These are phyloP conservation scores for Leucosticte australis DNA, from an alignment of 2,113 vertebrate species.

Conservation along the genomic window DNA sequence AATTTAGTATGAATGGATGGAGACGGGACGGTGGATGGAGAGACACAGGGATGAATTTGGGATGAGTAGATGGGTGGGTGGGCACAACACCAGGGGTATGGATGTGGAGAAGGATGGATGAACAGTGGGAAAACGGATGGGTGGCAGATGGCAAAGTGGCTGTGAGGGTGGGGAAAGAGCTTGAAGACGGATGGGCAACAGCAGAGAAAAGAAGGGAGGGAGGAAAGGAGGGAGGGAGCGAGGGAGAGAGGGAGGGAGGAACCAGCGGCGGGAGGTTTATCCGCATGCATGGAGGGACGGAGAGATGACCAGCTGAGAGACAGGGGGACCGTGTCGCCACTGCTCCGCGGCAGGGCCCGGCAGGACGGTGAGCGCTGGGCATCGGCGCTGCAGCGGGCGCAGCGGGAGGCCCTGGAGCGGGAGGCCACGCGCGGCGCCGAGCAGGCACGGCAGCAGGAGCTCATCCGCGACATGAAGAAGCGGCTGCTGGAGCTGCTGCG, in stretches of 20 bases:
- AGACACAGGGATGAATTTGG: neutral
- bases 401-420: slow-evolving; percentile 49
- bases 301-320: neutral
- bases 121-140: neutral
- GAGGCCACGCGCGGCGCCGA: slow-evolving; percentile 25
- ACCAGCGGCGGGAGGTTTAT: neutral
- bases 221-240: neutral
- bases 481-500: slow-evolving; percentile 73
- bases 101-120: neutral
- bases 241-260: neutral
- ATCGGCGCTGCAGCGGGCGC: slow-evolving; percentile 48
- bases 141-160: neutral
- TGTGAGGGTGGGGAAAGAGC: neutral
- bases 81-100: neutral
- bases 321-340: neutral
- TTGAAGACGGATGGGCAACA: neutral
- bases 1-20: neutral
- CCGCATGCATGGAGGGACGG: neutral
- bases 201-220: neutral
- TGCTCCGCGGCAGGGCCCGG: slow-evolving; percentile 40
- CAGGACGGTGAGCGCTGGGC: slow-evolving; percentile 59
- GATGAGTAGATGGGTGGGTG: too few relatives aligned
- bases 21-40: neutral
- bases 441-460: slow-evolving; percentile 63
- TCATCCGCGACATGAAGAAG: slow-evolving; percentile 70